phyloP scores from a whole-genome alignment of 92 coral and sea anemone genomes.

The Palythoa heliodiscus region DNA sequence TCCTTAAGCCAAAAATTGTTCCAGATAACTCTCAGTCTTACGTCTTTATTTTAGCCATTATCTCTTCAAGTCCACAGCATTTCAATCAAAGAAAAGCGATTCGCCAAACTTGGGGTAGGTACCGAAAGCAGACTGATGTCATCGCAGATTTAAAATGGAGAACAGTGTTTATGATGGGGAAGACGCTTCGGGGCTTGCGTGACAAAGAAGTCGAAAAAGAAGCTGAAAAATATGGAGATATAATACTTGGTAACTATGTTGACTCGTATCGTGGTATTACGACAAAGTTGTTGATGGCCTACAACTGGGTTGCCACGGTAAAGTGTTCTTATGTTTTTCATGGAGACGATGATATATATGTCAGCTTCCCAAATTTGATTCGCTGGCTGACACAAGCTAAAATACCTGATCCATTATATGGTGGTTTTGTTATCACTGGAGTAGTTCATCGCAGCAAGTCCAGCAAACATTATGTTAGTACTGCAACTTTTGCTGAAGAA shows the following conservation, averaged over 20 bases:
- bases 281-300: conserved; percentile 75
- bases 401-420: conserved; percentile 60
- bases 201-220: conserved; percentile 62
- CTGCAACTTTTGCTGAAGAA: conserved; percentile 55
- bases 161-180: conserved; percentile 75
- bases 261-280: conserved; percentile 75
- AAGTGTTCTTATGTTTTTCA: conserved; percentile 72
- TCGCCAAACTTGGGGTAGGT: conserved; percentile 71
- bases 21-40: conserved; percentile 37
- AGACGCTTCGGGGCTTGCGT: conserved; percentile 25
- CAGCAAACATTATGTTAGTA: conserved; percentile 76
- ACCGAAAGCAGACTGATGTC: conserved; percentile 3
- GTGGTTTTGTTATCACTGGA: conserved; percentile 69
- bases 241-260: conserved; percentile 73
- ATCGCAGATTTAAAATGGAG: conserved; percentile 38
- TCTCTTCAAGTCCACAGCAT: conserved; percentile 69
- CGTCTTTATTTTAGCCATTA: conserved; percentile 59
- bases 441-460: conserved; percentile 62
- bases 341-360: conserved; percentile 89
- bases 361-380: conserved; percentile 70
- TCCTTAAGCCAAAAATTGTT: conserved; percentile 38
- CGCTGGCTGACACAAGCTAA: conserved; percentile 64
- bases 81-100: conserved; percentile 58
- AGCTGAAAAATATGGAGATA: conserved; percentile 65
- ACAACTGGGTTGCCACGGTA: conserved; percentile 78